Evolutionary conservation across 1,140 invertebrate genomes (phyloP).

Genomic region (Hestina assimilis): DNA sequence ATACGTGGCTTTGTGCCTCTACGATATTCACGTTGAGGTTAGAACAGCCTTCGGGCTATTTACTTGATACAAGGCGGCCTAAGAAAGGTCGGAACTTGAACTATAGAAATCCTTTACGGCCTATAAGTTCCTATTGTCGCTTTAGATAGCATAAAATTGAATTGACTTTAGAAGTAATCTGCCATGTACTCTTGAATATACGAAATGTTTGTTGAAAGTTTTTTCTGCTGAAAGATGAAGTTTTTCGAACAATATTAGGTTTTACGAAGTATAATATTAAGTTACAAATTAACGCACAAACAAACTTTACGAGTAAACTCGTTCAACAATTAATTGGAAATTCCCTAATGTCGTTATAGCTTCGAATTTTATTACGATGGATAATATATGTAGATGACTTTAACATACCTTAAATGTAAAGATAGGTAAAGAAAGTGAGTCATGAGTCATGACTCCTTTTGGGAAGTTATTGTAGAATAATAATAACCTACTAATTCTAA

Average conservation of each 20-base stretch:
- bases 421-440: too few relatives aligned
- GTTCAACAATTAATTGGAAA: conserved; percentile 1
- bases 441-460: too few relatives aligned
- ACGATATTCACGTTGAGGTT: neutral
- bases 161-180: neutral
- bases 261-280: too few relatives aligned
- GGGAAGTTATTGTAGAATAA: too few relatives aligned
- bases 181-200: too few relatives aligned
- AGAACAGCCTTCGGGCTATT: neutral
- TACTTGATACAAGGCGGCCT: neutral
- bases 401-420: too few relatives aligned
- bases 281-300: too few relatives aligned
- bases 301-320: neutral
- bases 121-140: neutral
- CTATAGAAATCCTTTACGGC: neutral
- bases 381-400: neutral
- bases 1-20: neutral
- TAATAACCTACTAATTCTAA: too few relatives aligned
- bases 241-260: too few relatives aligned
- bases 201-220: too few relatives aligned
- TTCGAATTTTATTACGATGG: conserved; percentile 3
- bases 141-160: neutral
- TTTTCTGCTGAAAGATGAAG: too few relatives aligned
- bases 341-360: neutral
- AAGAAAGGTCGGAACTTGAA: neutral